phyloP scores from a whole-genome alignment of 1,140 invertebrate genomes.

The Eurosta solidaginis region DNA sequence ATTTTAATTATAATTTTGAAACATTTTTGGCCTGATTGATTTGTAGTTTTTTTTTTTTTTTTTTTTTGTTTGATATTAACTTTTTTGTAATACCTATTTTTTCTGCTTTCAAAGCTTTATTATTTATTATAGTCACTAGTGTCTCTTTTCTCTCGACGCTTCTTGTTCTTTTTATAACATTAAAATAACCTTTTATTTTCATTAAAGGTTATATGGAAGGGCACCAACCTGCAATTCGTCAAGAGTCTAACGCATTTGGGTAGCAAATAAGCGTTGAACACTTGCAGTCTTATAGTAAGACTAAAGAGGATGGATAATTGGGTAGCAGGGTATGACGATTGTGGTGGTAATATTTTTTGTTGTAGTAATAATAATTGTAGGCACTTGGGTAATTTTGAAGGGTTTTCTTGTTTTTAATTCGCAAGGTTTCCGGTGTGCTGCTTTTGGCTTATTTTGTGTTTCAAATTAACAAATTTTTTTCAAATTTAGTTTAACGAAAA shows the following conservation, averaged over 20 bases:
- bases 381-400: not conserved
- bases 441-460: not conserved
- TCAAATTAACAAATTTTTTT: conserved; percentile 9
- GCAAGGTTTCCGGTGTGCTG: not conserved
- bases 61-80: conserved; percentile 38
- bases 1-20: conserved; percentile 58
- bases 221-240: not conserved
- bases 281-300: no score
- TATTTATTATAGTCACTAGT: conserved; percentile 56
- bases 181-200: not conserved
- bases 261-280: no score
- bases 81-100: conserved; percentile 41
- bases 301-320: not conserved
- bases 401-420: not conserved
- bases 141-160: conserved; percentile 55
- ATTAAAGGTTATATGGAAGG: not conserved
- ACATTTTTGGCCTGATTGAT: conserved; percentile 60
- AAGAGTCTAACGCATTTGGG: not conserved
- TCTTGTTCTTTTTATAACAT: conserved; percentile 27
- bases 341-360: not conserved
- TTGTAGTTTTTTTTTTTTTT: conserved; percentile 43
- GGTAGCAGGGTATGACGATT: not conserved
- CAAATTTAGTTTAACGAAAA: conserved; percentile 20
- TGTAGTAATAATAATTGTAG: not conserved
- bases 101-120: conserved; percentile 41